Evolutionary conservation across 2,113 vertebrate genomes (phyloP), one percentile per base, ranked within the genome.

Genomic region (Ptychochromis oligacanthus): DNA sequence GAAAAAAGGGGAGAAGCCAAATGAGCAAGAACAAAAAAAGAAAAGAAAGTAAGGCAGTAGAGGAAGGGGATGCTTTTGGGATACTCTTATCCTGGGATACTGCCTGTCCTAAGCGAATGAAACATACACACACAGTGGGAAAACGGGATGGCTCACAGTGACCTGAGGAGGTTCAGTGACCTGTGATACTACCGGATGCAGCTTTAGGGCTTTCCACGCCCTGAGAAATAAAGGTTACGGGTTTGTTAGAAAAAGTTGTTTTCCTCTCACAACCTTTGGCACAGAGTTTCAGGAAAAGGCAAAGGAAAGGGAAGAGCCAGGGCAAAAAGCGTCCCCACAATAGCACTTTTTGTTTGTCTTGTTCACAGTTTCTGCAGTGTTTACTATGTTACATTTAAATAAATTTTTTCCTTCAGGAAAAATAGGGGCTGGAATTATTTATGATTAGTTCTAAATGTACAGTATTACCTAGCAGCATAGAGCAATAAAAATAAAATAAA

Each of bases 231-330:
- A 75, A 77, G 40, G 2, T 36, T 43, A 67, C 70, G 56, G 20
- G 46, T 14, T n/a, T 46, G 58, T 77, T 55, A 57, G 49, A 80
- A 80, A 91, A 83, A 82, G 56, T n/a, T 34, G n/a, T 75, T 87
- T 74, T 18, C 70, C 57, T 7, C 31, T 15, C 55, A 24, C 31
- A 26, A 82, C 67, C 55, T 17, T 2, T 84, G 54, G 83, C 38
- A 65, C 62, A 46, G 26, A 72, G 38, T 17, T 24, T 65, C 12
- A 59, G 62, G 8, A 79, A 3, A 81, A 80, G 49, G 75, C 24
- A 57, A 38, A 17, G 26, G 17, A 36, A 59, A 55, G 31, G 72
- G 6, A 58, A 72, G 24, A 38, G 54, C 17, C 24, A 17, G 38
- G 57, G 31, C 9, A 40, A 43, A 58, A 43, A 58, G 26, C 13